Base-by-base conservation (phyloP, 2,888 invertebrate species). In the Phanerotoma sp. region DNA sequence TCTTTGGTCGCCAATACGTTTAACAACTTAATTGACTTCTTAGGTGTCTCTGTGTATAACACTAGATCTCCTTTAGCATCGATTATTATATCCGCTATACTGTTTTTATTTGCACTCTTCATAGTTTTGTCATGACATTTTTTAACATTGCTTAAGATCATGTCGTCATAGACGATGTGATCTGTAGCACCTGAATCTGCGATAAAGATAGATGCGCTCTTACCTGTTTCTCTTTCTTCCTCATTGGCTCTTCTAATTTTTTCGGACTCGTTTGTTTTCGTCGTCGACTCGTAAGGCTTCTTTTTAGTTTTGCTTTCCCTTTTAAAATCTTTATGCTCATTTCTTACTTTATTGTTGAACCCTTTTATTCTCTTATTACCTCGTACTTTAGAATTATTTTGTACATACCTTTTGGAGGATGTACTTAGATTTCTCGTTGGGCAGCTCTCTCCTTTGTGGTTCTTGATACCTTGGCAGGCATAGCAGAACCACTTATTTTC, bases 61-160 rank as follows among this genome's bases (percentile, higher is more conserved):
- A 58, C 41, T n/a, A 64, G 51, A 55, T 63, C 53, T n/a, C 62
- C 63, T 61, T 41, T 63, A 25, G 62, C 63, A 54, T 65, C 63
- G 46, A 64, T 61, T 22, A 51, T 45, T 28, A 64, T 59, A 32
- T 63, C 58, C 16, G 63, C 61, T 32, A 55, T 56, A n/a, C 56
- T 22, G 45, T 63, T 63, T 47, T 60, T 62, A 30, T 60, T 63
- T n/a, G 61, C 61, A 42, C 58, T 61, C 30, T 63, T 60, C 54
- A 61, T 56, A 18, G 54, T 47, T 7, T 47, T 55, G 35, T 58
- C 54, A 22, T 54, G 25, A 2, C 21, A 21, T 45, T 45, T 35
- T 41, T 38, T 46, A 20, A 58, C 52, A 5, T 55, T 41, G n/a
- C 22, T 40, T 18, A 62, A 46, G 35, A 53, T 53, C 5, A 59